phyloP scores from a whole-genome alignment of 2,113 vertebrate species.

The Micronisus gabar region DNA sequence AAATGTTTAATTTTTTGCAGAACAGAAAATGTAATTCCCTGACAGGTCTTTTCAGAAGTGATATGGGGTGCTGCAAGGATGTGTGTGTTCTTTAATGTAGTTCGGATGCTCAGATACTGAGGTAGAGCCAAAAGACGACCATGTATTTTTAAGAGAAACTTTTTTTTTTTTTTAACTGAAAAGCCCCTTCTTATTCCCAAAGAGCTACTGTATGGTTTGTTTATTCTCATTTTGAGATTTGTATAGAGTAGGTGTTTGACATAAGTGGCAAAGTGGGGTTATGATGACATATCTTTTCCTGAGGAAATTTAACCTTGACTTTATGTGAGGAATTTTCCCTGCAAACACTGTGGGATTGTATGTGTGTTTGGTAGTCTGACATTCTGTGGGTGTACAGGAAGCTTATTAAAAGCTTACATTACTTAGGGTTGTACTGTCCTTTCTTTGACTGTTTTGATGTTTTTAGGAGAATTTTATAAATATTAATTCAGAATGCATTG shows the following conservation, averaged over 20 bases:
- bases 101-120: not conserved
- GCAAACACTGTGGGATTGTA: not conserved
- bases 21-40: not conserved
- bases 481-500: not conserved
- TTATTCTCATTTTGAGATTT: conserved; percentile 10
- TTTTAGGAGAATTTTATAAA: not conserved
- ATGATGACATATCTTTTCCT: conserved; percentile 52
- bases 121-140: not conserved
- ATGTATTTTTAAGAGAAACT: not conserved
- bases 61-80: not conserved
- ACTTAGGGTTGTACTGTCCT: not conserved
- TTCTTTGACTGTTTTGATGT: not conserved
- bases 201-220: conserved; percentile 3
- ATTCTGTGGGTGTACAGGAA: not conserved
- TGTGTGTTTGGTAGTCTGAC: not conserved
- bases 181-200: not conserved
- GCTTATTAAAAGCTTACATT: not conserved
- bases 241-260: conserved; percentile 24
- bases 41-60: not conserved
- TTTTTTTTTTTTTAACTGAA: not conserved
- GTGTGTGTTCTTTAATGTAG: not conserved
- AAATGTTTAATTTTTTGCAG: not conserved
- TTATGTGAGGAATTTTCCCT: conserved; percentile 16
- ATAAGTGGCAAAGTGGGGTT: conserved; percentile 19
- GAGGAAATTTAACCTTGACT: conserved; percentile 28